phyloP scores from a whole-genome alignment of 2,797 vertebrate genomes.

The Scyliorhinus canicula region DNA sequence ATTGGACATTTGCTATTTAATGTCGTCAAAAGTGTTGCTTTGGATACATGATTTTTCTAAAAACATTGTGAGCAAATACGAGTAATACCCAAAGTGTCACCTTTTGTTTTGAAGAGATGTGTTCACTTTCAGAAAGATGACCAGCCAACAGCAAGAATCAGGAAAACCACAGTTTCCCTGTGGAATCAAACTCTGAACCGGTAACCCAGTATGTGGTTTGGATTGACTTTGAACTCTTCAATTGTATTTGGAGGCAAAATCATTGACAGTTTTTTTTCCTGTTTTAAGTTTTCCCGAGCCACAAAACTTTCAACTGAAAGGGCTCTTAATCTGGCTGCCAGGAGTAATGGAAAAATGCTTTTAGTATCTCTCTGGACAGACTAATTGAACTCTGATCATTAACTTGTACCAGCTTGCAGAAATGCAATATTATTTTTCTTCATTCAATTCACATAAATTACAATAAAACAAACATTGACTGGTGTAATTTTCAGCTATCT shows the following conservation, averaged over 20 bases:
- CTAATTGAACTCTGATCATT: not conserved
- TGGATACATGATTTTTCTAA: not conserved
- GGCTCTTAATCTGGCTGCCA: not conserved
- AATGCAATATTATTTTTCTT: not conserved
- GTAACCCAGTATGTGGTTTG: not conserved
- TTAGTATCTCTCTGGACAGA: not conserved
- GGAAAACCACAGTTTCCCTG: not conserved
- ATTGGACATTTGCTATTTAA: not conserved
- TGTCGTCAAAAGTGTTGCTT: not conserved
- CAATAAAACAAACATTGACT: not conserved
- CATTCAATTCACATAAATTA: not conserved
- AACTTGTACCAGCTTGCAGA: not conserved
- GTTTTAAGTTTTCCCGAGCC: not conserved
- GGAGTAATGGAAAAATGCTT: not conserved
- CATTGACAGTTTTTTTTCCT: not conserved
- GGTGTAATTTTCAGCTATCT: not conserved
- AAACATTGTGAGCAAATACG: not conserved
- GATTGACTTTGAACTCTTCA: slow-evolving; percentile 10
- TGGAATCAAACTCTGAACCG: not conserved
- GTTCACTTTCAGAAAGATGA: not conserved
- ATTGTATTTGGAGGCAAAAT: not conserved
- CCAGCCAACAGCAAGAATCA: not conserved
- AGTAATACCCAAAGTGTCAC: not conserved
- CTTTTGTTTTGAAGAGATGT: not conserved
- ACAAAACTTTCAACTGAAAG: not conserved